Conservation (phyloP, 2,797 vertebrate genomes). For the Chaetodon trifasciatus region DNA sequence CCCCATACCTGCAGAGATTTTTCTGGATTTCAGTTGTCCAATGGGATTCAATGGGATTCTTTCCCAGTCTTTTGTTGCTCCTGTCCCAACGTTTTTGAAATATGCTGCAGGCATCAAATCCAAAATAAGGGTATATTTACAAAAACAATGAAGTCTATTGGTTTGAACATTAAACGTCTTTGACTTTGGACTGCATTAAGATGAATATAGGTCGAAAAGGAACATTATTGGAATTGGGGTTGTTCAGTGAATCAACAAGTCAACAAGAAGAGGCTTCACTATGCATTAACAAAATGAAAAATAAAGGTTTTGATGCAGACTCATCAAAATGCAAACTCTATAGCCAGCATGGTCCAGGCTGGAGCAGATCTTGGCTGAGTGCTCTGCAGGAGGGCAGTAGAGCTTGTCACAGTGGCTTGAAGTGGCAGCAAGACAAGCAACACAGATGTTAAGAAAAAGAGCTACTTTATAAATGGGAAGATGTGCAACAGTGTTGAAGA, state of each 20-base stretch:
- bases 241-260: background rate
- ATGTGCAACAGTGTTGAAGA: too few relatives aligned
- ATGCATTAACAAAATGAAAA: background rate
- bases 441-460: background rate
- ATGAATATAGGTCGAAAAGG: too few relatives aligned
- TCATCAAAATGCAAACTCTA: slow-evolving; percentile 45
- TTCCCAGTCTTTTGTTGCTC: too few relatives aligned
- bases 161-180: too few relatives aligned
- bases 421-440: background rate
- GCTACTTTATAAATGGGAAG: background rate
- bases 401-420: slow-evolving; percentile 6
- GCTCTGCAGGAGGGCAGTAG: slow-evolving; percentile 26
- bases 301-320: slow-evolving; percentile 22
- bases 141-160: background rate
- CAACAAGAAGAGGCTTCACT: background rate
- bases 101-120: too few relatives aligned
- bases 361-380: slow-evolving; percentile 32
- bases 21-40: too few relatives aligned
- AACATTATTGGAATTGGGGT: too few relatives aligned
- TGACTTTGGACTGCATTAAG: too few relatives aligned
- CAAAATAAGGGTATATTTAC: too few relatives aligned
- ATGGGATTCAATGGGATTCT: too few relatives aligned
- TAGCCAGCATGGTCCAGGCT: slow-evolving; percentile 16
- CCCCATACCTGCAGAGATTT: too few relatives aligned
- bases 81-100: too few relatives aligned